These are phyloP conservation scores for Andrena trimmerana DNA, from an alignment of 2,888 invertebrate species.

Conservation along the genomic window DNA sequence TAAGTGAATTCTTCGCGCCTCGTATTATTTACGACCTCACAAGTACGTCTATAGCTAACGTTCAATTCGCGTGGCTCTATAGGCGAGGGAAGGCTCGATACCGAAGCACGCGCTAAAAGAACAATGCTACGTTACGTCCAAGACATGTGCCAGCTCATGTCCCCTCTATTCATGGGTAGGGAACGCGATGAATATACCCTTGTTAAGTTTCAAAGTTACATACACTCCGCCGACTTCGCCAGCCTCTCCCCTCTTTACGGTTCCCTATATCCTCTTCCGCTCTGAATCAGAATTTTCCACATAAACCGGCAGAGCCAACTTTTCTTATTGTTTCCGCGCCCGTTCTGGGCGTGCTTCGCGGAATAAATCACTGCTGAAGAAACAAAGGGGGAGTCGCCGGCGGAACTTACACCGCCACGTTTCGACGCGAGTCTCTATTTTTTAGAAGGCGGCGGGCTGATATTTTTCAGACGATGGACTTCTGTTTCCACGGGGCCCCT, in stretches of 20 bases:
- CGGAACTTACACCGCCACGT: slow-evolving; percentile 3
- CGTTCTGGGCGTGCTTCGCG: slow-evolving; percentile 37
- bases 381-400: slow-evolving; percentile 23
- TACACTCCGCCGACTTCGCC: slow-evolving; percentile 59
- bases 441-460: not conserved
- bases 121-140: slow-evolving; percentile 56
- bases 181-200: slow-evolving; percentile 69
- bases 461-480: not conserved
- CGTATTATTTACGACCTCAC: not conserved
- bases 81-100: slow-evolving; percentile 61
- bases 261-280: slow-evolving; percentile 63
- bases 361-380: slow-evolving; percentile 53
- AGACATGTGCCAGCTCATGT: slow-evolving; percentile 64
- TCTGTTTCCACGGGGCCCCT: no score
- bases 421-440: not conserved
- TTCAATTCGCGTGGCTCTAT: slow-evolving; percentile 41
- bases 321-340: slow-evolving; percentile 57
- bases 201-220: slow-evolving; percentile 72
- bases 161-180: slow-evolving; percentile 64
- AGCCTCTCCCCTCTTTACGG: slow-evolving; percentile 43
- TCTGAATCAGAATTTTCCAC: slow-evolving; percentile 65
- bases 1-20: not conserved
- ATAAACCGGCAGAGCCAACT: slow-evolving; percentile 57
- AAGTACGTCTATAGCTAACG: not conserved
- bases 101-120: slow-evolving; percentile 56